Evolutionary conservation across 2,797 vertebrate genomes (phyloP), one percentile per base, ranked within the genome.

Genomic region (Semaprochilodus insignis): DNA sequence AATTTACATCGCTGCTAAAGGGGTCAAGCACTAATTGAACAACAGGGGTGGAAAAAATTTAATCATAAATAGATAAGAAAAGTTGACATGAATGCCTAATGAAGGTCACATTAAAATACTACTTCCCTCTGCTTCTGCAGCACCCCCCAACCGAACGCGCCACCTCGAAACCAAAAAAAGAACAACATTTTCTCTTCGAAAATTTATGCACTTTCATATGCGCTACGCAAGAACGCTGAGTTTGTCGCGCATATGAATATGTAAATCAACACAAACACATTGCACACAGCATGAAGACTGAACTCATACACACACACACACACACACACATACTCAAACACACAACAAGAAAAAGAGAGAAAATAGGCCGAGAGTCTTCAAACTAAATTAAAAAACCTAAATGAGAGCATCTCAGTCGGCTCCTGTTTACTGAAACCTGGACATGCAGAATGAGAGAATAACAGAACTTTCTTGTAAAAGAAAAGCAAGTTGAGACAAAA

Each of bases 21-120:
- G 96, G 98, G 98, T 99, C 98, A 99, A 98, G 96, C 95, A 96
- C 95, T 99, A 99, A 99, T 97, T 99, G 97, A 99, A 98, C 98
- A 99, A 99, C 97, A 98, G 96, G 95, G 97, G 97, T 98, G 96
- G 97, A 97, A 99, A 95, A 89, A 91, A 92, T 92, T 93, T 91
- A 94, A 95, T 95, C 95, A 95, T 95, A 95, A 95, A 95, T 94
- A 95, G 95, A 97, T 95, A 96, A 96, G 95, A 97, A 97, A 97
- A 97, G 96, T 97, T 98, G 96, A 97, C 96, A 95, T 92, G 97
- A 97, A 97, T 98, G 96, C 95, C 96, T 97, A 95, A 97, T 97
- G 97, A 99, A 99, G 97, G 97, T 98, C 97, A 98, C 94, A 96
- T 97, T 96, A 96, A 96, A 97, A 97, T 97, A 96, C 94, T 96